Percentiles rank a stretch among this genome's conserved stretches.
Evolutionary conservation across 2,888 invertebrate genomes (phyloP).

Genomic region (Diaphora mendica): DNA sequence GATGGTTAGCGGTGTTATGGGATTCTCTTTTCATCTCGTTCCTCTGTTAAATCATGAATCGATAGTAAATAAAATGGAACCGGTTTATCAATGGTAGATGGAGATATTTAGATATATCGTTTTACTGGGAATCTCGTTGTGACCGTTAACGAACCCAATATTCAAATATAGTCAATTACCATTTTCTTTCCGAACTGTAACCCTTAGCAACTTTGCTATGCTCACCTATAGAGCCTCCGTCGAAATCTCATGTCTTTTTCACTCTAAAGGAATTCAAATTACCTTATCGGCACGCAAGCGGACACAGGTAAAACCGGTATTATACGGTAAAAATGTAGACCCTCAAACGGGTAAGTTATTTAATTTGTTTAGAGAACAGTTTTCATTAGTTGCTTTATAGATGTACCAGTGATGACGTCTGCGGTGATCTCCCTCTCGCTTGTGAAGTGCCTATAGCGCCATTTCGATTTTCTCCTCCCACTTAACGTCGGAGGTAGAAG

Average conservation of each 20-base stretch:
- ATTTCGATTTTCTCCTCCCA: conserved; percentile 76
- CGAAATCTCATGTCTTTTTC: conserved; percentile 79
- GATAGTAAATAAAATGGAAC: conserved; percentile 32
- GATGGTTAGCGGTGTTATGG: conserved; percentile 19
- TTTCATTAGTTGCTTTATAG: conserved; percentile 77
- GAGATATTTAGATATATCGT: conserved; percentile 34
- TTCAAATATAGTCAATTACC: conserved; percentile 78
- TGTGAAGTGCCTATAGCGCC: conserved; percentile 59
- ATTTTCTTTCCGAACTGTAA: conserved; percentile 69
- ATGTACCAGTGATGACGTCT: conserved; percentile 70
- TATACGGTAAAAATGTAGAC: conserved; percentile 67
- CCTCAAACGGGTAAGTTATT: conserved; percentile 55
- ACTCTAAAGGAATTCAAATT: conserved; percentile 83
- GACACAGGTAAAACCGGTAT: conserved; percentile 83
- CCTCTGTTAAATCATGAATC: conserved; percentile 28
- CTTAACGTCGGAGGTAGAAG: conserved; percentile 67
- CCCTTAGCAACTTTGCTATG: conserved; percentile 57
- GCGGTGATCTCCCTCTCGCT: conserved; percentile 64
- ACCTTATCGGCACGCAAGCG: conserved; percentile 79
- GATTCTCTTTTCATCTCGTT: conserved; percentile 13
- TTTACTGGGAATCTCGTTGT: conserved; percentile 42
- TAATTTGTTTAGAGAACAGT: conserved; percentile 66
- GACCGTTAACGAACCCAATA: conserved; percentile 75
- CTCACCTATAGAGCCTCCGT: conserved; percentile 63
- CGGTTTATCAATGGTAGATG: conserved; percentile 41